phyloP scores from a whole-genome alignment of 2,888 invertebrate genomes.

The Crioceris asparagi region DNA sequence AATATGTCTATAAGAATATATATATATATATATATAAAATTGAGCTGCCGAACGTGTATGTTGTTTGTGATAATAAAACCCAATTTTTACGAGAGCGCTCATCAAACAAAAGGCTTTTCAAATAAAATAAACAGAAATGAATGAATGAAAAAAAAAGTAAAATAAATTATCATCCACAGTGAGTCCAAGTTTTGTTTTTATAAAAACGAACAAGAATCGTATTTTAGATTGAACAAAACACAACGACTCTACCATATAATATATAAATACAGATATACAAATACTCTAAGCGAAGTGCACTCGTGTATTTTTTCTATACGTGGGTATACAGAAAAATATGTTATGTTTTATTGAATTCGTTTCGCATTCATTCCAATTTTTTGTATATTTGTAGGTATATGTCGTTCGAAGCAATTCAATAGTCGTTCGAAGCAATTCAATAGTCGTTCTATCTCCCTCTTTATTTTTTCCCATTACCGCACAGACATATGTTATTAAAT shows the following conservation, averaged over 20 bases:
- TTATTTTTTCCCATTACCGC: no score
- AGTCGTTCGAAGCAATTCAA: no score
- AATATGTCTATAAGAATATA: constrained; percentile 1
- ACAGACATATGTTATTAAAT: no score
- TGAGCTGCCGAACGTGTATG: constrained; percentile 36
- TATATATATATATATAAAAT: no score
- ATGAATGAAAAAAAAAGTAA: no score
- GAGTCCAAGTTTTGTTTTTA: constrained; percentile 33
- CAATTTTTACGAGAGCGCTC: constrained; percentile 38
- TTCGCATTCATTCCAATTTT: no score
- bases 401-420: no score
- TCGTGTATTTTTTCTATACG: no score
- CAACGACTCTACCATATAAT: constrained; percentile 17
- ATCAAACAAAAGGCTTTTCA: constrained; percentile 32
- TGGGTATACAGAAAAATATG: constrained; percentile 25
- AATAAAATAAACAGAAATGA: constrained; percentile 34
- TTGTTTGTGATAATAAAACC: constrained; percentile 39
- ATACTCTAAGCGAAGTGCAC: no score
- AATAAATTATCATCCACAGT: constrained; percentile 34
- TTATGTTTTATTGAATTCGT: constrained; percentile 29
- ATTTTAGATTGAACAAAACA: constrained; percentile 28
- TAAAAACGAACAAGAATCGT: constrained; percentile 30
- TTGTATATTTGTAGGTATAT: no score
- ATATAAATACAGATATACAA: no score
- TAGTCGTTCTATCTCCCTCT: no score